Base-by-base conservation (phyloP, 2,888 invertebrate genomes). In the Tenthredo scrophulariae region DNA sequence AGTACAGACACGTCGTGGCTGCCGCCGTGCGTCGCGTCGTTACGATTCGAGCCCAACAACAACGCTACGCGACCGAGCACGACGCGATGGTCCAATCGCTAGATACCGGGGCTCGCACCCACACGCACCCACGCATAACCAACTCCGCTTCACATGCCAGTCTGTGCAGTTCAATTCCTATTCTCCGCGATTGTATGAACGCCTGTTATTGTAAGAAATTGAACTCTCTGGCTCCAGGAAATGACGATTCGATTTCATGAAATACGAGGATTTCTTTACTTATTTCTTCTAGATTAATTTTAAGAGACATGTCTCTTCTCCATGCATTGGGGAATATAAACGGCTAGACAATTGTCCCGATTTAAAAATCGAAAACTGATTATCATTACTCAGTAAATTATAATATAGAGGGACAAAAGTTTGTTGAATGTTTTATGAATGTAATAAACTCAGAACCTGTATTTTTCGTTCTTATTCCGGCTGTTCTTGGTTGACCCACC, bases 81-180 rank as follows among this genome's bases (percentile, higher is more conserved):
- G 15, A 77, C 54, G 54, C n/a, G 33, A 50, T 33, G 26, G 54
- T 29, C 26, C 9, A 33, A 50, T 22, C 54, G 70, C 84, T 29
- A 33, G 46, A 74, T 22, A 40, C 72, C 22, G 40, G 40, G 10
- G 43, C 9, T 74, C 43, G 84, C 70, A 46, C 83, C 65, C 83
- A 83, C 83, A 72, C 67, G 70, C 70, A 84, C 84, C 54, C 50
- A 84, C 84, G 74, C 72, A 72, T 29, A 54, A 54, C 77, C 54
- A 77, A 77, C 77, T 50, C 29, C 26, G 40, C 15, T 54, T 74
- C 43, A 74, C 72, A 74, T 43, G 72, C 43, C 43, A 37, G 70
- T 74, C 10, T 43, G 7, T 43, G 22, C 72, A 43, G 40, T 29
- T 29, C 40, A n/a, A 5, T 26, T 74, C 22, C 72, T 43, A 67